Percentiles rank a stretch among this genome's conserved stretches.
Conservation (phyloP, 2,888 invertebrate genomes). For the Erpobdella octoculata region DNA sequence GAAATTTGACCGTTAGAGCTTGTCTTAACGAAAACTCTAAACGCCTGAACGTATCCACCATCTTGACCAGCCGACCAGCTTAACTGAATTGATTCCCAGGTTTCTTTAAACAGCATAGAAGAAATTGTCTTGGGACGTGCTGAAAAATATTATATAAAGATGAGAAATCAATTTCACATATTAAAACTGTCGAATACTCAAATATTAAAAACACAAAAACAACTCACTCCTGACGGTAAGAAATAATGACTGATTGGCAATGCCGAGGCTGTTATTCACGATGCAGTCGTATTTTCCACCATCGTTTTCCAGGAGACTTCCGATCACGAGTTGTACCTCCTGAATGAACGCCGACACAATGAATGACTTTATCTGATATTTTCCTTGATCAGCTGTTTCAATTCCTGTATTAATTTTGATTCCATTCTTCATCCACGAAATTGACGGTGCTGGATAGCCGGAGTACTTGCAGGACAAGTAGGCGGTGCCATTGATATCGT, state of each 20-base stretch:
- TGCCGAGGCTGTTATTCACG: constrained; percentile 38
- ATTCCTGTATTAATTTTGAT: too few relatives aligned
- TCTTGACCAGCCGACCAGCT: constrained; percentile 45
- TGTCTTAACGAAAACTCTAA: too few relatives aligned
- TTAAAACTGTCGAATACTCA: too few relatives aligned
- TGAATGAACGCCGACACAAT: neutral
- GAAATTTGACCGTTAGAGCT: too few relatives aligned
- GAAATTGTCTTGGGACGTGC: too few relatives aligned
- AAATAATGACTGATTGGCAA: constrained; percentile 71
- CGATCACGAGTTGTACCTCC: constrained; percentile 15
- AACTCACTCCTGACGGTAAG: constrained; percentile 85
- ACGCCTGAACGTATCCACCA: constrained; percentile 45
- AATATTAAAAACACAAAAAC: too few relatives aligned
- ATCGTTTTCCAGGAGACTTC: constrained; percentile 33
- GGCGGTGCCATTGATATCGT: neutral
- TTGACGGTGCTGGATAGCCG: neutral
- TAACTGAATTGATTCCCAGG: constrained; percentile 46
- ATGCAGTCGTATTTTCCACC: constrained; percentile 37
- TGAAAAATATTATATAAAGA: too few relatives aligned
- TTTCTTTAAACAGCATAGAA: constrained; percentile 18
- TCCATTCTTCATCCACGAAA: neutral
- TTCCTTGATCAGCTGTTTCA: too few relatives aligned
- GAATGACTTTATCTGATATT: too few relatives aligned
- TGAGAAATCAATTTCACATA: too few relatives aligned
- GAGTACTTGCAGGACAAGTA: neutral